Base-by-base conservation (phyloP, 2,797 vertebrate species). In the Cirrhinus molitorella region DNA sequence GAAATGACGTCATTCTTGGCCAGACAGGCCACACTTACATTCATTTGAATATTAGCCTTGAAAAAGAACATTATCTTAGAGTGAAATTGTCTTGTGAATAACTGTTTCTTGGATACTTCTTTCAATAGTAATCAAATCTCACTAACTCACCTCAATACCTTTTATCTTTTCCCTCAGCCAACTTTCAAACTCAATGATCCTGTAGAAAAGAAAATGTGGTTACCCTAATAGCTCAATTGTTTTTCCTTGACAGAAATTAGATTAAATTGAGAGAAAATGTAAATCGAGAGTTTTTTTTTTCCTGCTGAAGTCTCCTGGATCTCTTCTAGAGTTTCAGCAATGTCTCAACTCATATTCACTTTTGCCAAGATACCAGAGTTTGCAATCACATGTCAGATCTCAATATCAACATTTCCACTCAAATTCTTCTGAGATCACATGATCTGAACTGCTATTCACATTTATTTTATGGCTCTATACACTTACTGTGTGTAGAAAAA, bases 161-260 rank as follows among this genome's bases (percentile, higher is more conserved):
- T 43, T 43, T 43, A 11, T 43, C 34, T 67, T 67, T 37, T 67
- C 1, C n/a, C n/a, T 70, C n/a, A 70, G 12, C 5, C 40, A 70
- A 17, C 7, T 72, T 19, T 28, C 45, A 40, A 23, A 31, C 51
- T 16, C n/a, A 55, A 23, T 23, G 21, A 45, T 70, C 21, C 40
- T 4, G 40, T 25, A 70, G 67, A 57, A 75, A 57, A 61, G 55
- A 19, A 77, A 76, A 76, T 76, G n/a, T 25, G n/a, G n/a, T 17
- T 7, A 21, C 2, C 12, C n/a, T 37, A 53, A 53, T 31, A 72
- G 12, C 40, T 70, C 7, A 25, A 47, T 70, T 47, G 43, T 43
- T 70, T 70, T n/a, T 67, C 34, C 28, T 65, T 65, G 65, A 67
- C 34, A 67, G 34, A 67, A 67, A n/a, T 67, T 6, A 3, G 65